These are phyloP conservation scores for Leguminivora glycinivorella DNA, from an alignment of 1,140 invertebrate genomes.

Conservation along the genomic window DNA sequence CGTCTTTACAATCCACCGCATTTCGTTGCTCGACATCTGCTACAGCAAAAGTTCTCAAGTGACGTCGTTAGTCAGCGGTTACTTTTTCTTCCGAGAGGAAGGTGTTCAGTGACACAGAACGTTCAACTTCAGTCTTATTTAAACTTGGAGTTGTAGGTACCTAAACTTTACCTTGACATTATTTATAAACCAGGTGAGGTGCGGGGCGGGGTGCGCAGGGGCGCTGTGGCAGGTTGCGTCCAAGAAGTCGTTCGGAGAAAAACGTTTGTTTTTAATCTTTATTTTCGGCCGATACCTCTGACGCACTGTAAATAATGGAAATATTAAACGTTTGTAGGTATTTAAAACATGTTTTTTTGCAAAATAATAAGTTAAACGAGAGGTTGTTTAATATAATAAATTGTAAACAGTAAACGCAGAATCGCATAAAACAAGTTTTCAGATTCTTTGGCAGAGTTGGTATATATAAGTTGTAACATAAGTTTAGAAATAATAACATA, in stretches of 20 bases:
- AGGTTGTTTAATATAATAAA: too few species aligned
- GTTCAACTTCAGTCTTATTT: slow-evolving; percentile 31
- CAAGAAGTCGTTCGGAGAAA: slow-evolving; percentile 84
- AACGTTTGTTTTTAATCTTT: slow-evolving; percentile 84
- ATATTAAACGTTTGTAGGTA: slow-evolving; percentile 22
- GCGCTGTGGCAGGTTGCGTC: slow-evolving; percentile 89
- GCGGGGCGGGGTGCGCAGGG: slow-evolving; percentile 85
- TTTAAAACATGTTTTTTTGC: too few species aligned
- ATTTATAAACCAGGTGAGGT: slow-evolving; percentile 91
- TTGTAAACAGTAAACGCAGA: too few species aligned
- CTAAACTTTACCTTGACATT: slow-evolving; percentile 83
- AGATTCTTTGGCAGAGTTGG: too few species aligned
- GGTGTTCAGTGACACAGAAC: slow-evolving; percentile 20
- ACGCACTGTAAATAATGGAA: slow-evolving; percentile 80
- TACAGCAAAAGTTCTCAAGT: slow-evolving; percentile 13
- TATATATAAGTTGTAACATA: background rate
- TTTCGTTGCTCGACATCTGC: slow-evolving; percentile 8
- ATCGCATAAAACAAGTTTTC: too few species aligned
- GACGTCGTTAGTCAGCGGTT: slow-evolving; percentile 14
- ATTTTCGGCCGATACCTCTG: slow-evolving; percentile 85
- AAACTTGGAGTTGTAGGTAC: slow-evolving; percentile 25
- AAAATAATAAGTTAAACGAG: too few species aligned
- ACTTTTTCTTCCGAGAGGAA: slow-evolving; percentile 10
- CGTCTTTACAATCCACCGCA: background rate
- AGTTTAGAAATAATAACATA: background rate